Evolutionary conservation across 2,888 invertebrate genomes (phyloP), one percentile per base, ranked within the genome.

Genomic region (Drosophila niveifrons): DNA sequence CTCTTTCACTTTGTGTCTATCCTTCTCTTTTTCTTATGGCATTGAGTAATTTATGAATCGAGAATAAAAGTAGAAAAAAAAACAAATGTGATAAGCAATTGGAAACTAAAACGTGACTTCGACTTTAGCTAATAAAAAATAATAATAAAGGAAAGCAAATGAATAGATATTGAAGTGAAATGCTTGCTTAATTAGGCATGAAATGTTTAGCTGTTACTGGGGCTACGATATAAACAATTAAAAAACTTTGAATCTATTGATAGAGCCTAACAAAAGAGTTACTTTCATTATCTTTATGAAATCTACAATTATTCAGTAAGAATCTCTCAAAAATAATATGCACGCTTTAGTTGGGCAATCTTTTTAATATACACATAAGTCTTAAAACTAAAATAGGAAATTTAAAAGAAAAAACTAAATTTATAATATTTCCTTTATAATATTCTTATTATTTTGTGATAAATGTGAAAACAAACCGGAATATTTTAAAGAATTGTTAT

Each of bases 11-110:
- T 13, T 39, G 6, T n/a, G n/a, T 39, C 13, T 39, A 10, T 39
- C 39, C 13, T n/a, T 10, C 44, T 50, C 34, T 34, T 15, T 28
- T n/a, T 59, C 23, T 59, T 59, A 46, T 53, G 66, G 18, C 6
- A 41, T 66, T 72, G 47, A 68, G 51, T 76, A 72, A 75, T 65
- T 68, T 50, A 46, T 65, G 50, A 61, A 65, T 55, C 15, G 36
- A 28, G 9, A 55, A 50, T 28, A 29, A 46, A 39, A 13, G 29
- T 11, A 31, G 28, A 47, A 69, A 15, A 69, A 15, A 52, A 34
- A 39, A 23, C 43, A 39, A 36, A 52, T 23, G 17, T 68, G 65
- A 69, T 68, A 77, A 61, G 62, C 62, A 69, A 69, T 65, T 52
- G 47, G 44, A 62, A 76, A 53, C 46, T 57, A 62, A 62, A 66